Conservation (phyloP, 2,888 invertebrate species). For the Teleogryllus oceanicus region DNA sequence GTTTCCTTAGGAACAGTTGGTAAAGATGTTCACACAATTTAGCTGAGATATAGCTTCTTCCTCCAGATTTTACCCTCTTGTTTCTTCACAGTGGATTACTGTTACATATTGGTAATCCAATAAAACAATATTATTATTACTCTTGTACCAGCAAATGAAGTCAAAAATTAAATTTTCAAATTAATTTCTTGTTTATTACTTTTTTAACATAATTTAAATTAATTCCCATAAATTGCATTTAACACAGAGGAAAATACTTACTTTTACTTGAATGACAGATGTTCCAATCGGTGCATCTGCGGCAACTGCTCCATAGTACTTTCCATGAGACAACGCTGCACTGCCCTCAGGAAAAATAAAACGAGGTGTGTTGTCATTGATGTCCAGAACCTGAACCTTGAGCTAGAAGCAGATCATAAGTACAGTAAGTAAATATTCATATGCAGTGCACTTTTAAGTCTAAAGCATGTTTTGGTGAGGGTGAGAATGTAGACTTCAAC, state of each 20-base stretch:
- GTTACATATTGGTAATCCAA: too few species aligned
- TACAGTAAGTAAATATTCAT: neutral
- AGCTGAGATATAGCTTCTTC: too few species aligned
- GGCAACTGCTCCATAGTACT: slow-evolving; percentile 75
- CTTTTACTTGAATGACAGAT: slow-evolving; percentile 73
- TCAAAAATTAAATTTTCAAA: neutral
- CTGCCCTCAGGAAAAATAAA: slow-evolving; percentile 71
- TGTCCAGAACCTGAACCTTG: slow-evolving; percentile 77
- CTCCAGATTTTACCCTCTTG: too few species aligned
- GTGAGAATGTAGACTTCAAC: too few species aligned
- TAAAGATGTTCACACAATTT: too few species aligned
- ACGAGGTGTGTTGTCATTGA: slow-evolving; percentile 84
- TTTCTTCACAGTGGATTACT: too few species aligned
- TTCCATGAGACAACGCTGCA: slow-evolving; percentile 51
- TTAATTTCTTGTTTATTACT: too few species aligned
- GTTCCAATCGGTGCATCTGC: slow-evolving; percentile 67
- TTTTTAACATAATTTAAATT: neutral
- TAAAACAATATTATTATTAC: neutral
- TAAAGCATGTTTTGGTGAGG: too few species aligned
- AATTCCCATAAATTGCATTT: neutral
- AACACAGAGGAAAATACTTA: slow-evolving; percentile 41
- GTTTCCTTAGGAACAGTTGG: too few species aligned
- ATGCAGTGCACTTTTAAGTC: too few species aligned
- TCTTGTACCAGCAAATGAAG: neutral
- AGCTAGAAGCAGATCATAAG: slow-evolving; percentile 49